Evolutionary conservation across 2,797 vertebrate species (phyloP).

Genomic region (Hyperoplus immaculatus): DNA sequence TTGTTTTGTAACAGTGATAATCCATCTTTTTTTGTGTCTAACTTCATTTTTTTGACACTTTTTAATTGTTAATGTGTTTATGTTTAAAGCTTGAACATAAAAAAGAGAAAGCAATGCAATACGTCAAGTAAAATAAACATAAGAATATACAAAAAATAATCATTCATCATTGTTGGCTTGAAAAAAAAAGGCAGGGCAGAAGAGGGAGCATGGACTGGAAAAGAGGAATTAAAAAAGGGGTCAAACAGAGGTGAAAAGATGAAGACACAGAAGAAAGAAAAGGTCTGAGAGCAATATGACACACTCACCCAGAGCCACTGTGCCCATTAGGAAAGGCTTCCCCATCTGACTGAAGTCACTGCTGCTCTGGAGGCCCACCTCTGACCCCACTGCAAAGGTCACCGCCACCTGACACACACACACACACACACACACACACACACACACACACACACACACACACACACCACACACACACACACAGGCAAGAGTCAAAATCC

Average conservation of each 20-base stretch:
- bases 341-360: slow-evolving; percentile 85
- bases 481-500: not conserved
- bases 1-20: no score
- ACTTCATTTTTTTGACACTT: no score
- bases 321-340: slow-evolving; percentile 85
- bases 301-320: slow-evolving; percentile 81
- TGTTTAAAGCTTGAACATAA: no score
- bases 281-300: not conserved
- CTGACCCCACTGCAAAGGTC: slow-evolving; percentile 86
- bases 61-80: no score
- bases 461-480: slow-evolving; percentile 12
- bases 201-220: not conserved
- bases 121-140: no score
- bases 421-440: slow-evolving; percentile 48
- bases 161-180: not conserved
- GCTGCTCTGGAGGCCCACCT: slow-evolving; percentile 83
- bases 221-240: not conserved
- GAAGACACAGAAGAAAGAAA: slow-evolving; percentile 10
- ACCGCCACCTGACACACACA: slow-evolving; percentile 80
- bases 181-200: not conserved
- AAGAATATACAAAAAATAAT: no score
- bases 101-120: no score
- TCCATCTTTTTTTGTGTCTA: no score
- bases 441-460: not conserved
- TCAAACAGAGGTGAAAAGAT: slow-evolving; percentile 23